Evolutionary conservation across 1,140 invertebrate species (phyloP), one percentile per base, ranked within the genome.

Genomic region (Lineus longissimus): DNA sequence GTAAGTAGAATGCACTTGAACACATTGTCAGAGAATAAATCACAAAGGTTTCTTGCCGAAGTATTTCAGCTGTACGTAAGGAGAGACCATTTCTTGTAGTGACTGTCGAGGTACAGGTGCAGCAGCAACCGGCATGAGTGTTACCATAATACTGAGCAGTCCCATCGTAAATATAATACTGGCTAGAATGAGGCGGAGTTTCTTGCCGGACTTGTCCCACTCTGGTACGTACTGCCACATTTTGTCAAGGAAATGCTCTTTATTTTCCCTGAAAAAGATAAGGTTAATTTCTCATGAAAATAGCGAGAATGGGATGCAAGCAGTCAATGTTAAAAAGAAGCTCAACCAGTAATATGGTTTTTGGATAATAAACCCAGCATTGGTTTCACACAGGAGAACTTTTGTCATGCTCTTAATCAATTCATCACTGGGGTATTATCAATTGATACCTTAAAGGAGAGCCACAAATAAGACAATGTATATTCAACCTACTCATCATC

Each of bases 81-180:
- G 33, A 4, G 33, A 4, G 33, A 36, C 33, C 15, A 36, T 7
- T 36, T 36, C 33, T 15, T 36, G 6, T 15, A 36, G 15, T 36
- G 33, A 36, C 15, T 7, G 4, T 4, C 15, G 4, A 4, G 33
- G 4, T 36, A 4, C 15, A 15, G 33, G 15, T 36, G 33, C 33
- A 36, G 66, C 29, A 79, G 45, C 55, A 17, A 64, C 33, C 1
- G 60, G 64, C 22, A 65, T 55, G 25, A 67, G 57, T 25, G 61
- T 70, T 25, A 68, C 31, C 41, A 61, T 63, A 61, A 71, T 71
- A 40, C 68, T 73, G 51, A 66, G 62, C 1, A 70, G 25, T 1
- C 69, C 71, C 69, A 73, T 69, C 7, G 65, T 63, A 36, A 63
- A 62, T 33, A 65, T 55, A 27, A 71, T 63, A 45, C 62, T 59